Base-by-base conservation (phyloP, 2,113 vertebrate species). In the Saimiri boliviensis region DNA sequence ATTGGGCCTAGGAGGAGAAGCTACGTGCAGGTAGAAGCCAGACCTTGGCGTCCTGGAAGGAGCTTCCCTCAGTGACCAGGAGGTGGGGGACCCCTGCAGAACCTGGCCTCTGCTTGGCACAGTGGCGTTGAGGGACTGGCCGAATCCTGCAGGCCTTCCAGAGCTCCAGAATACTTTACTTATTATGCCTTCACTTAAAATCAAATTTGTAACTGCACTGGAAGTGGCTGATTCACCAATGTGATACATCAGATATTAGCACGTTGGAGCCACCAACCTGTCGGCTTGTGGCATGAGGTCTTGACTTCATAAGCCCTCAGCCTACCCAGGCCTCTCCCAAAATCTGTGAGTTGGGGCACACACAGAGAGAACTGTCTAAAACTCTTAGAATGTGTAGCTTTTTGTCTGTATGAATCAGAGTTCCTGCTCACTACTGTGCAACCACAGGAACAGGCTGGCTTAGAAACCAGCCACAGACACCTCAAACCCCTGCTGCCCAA, bases 41-140 rank as follows among this genome's bases (percentile, higher is more conserved):
- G 86, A 23, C 9, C 49, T 49, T 0, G 0, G 49, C 16, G 0
- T 52, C n/a, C 73, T n/a, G 35, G 60, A 66, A 58, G 60, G 27
- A 27, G 0, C 49, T n/a, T 21, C 35, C 14, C 70, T 85, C 8
- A 0, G 58, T 12, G 58, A 58, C n/a, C 70, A 63, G 37, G 84
- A 56, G 66, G 25, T 37, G 17, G 54, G 71, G 0, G 49, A 27
- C 68, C 12, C 13, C 37, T 2, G n/a, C 2, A 8, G 2, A 1
- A n/a, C 86, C 8, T 0, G 8, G 77, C 0, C 1, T 45, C 49
- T 5, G 1, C 35, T 4, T 27, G 35, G 40, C 25, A 0, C 37
- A 3, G 27, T 27, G 20, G 27, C 2, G 3, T 5, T 14, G 9
- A 19, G 40, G 4, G 8, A 2, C 77, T 2, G 25, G 13, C 79